Evolutionary conservation across 37 sponge, comb jelly and placozoan species (phyloP).

Genomic region (Dysidea cf. avara): DNA sequence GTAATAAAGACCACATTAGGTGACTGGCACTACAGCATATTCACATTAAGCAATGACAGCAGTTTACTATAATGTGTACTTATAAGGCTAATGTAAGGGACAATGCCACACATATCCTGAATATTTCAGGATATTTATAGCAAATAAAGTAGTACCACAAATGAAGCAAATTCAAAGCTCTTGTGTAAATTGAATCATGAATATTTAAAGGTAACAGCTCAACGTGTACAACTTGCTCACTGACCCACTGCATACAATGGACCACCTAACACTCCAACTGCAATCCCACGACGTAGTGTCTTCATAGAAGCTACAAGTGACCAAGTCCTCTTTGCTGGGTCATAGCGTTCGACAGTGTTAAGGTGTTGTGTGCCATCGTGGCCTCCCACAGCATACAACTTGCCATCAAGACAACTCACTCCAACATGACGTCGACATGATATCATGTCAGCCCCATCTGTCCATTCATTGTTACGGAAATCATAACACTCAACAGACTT

Average conservation of each 20-base stretch:
- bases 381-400: constrained; percentile 90
- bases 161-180: neutral
- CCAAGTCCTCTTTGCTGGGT: constrained; percentile 60
- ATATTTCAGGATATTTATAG: neutral
- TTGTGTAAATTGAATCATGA: neutral
- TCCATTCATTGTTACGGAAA: constrained; percentile 85
- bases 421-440: constrained; percentile 90
- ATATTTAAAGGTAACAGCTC: no score
- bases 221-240: constrained; percentile 5
- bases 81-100: neutral
- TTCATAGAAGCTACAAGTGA: constrained; percentile 75
- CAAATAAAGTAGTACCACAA: neutral
- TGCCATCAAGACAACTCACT: constrained; percentile 72
- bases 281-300: constrained; percentile 80
- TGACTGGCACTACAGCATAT: neutral
- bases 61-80: no score
- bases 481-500: constrained; percentile 90
- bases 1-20: neutral
- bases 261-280: constrained; percentile 82
- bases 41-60: no score
- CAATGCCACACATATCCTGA: neutral
- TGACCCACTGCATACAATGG: constrained; percentile 89
- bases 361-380: constrained; percentile 85
- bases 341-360: constrained; percentile 87
- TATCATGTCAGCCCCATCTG: constrained; percentile 62